These are phyloP conservation scores for Halocynthia aurantium DNA, from an alignment of 23 tunicate genomes.

Conservation along the genomic window DNA sequence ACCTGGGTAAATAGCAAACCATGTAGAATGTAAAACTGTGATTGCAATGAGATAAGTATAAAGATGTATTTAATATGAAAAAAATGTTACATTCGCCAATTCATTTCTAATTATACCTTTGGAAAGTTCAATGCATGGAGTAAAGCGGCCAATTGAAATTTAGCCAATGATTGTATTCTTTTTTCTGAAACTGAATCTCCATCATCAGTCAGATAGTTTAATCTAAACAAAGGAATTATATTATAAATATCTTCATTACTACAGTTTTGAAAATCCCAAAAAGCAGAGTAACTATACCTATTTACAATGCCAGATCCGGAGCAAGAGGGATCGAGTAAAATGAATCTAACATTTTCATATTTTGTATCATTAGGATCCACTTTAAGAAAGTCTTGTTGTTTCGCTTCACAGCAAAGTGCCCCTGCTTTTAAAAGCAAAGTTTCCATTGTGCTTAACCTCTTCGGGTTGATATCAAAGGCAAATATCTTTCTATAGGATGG, in stretches of 20 bases:
- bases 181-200: constrained; percentile 15
- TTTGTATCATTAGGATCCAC: constrained; percentile 38
- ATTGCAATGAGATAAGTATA: not conserved
- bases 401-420: constrained; percentile 55
- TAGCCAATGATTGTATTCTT: constrained; percentile 38
- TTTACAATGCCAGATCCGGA: constrained; percentile 87
- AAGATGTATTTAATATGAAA: not conserved
- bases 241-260: not conserved
- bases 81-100: not conserved
- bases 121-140: constrained; percentile 81
- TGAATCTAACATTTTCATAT: constrained; percentile 40
- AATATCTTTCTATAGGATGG: constrained; percentile 31
- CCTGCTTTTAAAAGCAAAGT: constrained; percentile 61
- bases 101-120: constrained; percentile 15
- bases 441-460: constrained; percentile 59
- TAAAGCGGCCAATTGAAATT: constrained; percentile 47
- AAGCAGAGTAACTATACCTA: not conserved
- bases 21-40: not conserved
- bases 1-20: constrained; percentile 1
- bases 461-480: constrained; percentile 54
- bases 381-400: constrained; percentile 39
- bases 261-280: not conserved
- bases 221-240: not conserved
- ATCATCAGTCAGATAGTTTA: constrained; percentile 41
- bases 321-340: constrained; percentile 90